Evolutionary conservation across 2,888 invertebrate genomes (phyloP), one percentile per base, ranked within the genome.

Genomic region (Silvanus unidentatus): DNA sequence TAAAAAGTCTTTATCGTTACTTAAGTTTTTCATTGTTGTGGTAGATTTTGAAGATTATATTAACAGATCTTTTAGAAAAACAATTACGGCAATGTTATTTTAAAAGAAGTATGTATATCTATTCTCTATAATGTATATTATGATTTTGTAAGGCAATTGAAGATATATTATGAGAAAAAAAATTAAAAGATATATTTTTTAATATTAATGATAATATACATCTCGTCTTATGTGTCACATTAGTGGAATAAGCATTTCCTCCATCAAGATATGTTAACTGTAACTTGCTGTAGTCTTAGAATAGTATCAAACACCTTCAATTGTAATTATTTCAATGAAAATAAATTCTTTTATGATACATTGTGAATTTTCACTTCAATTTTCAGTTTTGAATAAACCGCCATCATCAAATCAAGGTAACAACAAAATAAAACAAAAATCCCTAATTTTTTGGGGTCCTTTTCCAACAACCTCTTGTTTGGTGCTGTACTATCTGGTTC

Each of bases 401-500:
- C n/a, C n/a, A n/a, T n/a, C n/a, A n/a, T n/a, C n/a, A n/a, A n/a
- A n/a, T n/a, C n/a, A n/a, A n/a, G n/a, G n/a, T n/a, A n/a, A n/a
- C 32, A 32, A 5, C n/a, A 32, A 12, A 13, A 32, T 15, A 42
- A 16, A 39, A 39, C 4, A 28, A 22, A 22, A 22, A 11, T 28
- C 39, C 39, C 39, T 39, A 39, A n/a, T 37, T 4, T 37, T 12
- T n/a, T n/a, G n/a, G n/a, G n/a, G n/a, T 37, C 14, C 14, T 9
- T 32, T 32, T 32, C 10, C 4, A 4, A 4, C 22, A 5, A 22
- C 4, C 22, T 22, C 32, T 32, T 37, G 9, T 15, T 37, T 37
- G n/a, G 37, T 37, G 37, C 37, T 37, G 14, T 12, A 37, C 39
- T 39, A 47, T 62, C 84, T 84, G 88, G 89, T 88, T 89, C 89